Evolutionary conservation across 2,888 invertebrate species (phyloP).

Genomic region (Rotaria sp.): DNA sequence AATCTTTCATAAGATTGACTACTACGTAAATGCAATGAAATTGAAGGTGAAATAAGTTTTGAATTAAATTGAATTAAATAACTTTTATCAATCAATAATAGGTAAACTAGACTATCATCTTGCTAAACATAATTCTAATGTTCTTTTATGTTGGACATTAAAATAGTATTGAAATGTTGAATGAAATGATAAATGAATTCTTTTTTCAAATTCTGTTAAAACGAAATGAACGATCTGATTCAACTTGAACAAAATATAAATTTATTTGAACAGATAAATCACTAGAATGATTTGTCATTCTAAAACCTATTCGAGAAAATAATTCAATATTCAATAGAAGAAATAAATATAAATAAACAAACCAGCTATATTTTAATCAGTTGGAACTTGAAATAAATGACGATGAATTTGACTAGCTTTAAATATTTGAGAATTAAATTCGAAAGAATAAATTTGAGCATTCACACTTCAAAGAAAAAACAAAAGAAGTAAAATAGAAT

Average conservation of each 20-base stretch:
- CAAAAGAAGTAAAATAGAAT: conserved; percentile 24
- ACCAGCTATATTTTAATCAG: conserved; percentile 76
- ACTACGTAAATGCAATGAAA: too few relatives aligned
- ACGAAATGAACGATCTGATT: not conserved
- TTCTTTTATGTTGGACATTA: conserved; percentile 64
- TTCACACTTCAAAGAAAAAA: conserved; percentile 46
- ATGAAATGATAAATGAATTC: not conserved
- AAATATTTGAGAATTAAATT: conserved; percentile 62
- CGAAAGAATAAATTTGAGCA: conserved; percentile 49
- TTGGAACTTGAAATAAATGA: conserved; percentile 76
- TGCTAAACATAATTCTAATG: conserved; percentile 63
- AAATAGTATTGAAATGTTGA: not conserved
- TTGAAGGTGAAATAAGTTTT: too few relatives aligned
- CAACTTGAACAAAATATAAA: not conserved
- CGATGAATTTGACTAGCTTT: conserved; percentile 74
- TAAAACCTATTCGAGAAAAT: not conserved
- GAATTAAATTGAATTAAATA: too few relatives aligned
- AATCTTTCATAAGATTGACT: too few relatives aligned
- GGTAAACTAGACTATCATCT: too few relatives aligned
- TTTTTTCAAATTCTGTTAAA: not conserved
- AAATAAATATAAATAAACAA: conserved; percentile 28
- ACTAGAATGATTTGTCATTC: not conserved
- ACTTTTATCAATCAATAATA: too few relatives aligned
- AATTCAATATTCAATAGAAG: too few relatives aligned
- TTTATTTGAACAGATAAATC: not conserved